Base-by-base conservation (phyloP, 2,113 vertebrate genomes). In the Panurus biarmicus region DNA sequence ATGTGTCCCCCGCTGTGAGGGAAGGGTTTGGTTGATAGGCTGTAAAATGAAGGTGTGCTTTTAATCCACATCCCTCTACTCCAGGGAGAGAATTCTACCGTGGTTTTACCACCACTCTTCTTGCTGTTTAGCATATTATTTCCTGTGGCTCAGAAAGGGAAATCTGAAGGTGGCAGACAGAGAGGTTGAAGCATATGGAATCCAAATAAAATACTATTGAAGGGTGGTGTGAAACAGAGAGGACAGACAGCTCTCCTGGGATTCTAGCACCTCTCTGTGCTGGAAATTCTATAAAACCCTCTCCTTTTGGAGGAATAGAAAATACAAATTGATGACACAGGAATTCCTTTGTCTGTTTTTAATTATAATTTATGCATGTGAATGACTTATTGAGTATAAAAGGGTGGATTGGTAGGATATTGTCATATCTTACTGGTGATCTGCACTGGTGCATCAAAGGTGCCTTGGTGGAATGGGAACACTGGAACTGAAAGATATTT, bases 91-190 rank as follows among this genome's bases (percentile, higher is more conserved):
- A 33, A 19, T 35, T 57, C 83, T 57, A 5, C 66, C 6, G 1
- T 25, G 45, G 53, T 84, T 71, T 94, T 74, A 38, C 44, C 67
- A 54, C 56, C 85, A 53, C 61, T 67, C 42, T 48, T 35, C 44
- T 33, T 58, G 61, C 80, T 74, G 7, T 79, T 95, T 78, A 57
- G 66, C 74, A 19, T 89, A 9, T 85, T 62, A 11, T 84, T 93
- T 94, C 54, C 78, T 72, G 88, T 75, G 80, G 66, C 84, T 93
- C n/a, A 58, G 61, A 61, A 92, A 45, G 48, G 23, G 65, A 66
- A 56, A 65, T 25, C 23, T 85, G 81, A 93, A 78, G 90, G 90
- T 96, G 86, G 89, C 91, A 92, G 83, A 96, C 93, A 77, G 65
- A 80, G 71, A 45, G 48, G 31, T 29, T 18, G 88, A 56, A 83